Evolutionary conservation across 2,113 vertebrate genomes (phyloP).

Genomic region (Daphoenositta chrysoptera): DNA sequence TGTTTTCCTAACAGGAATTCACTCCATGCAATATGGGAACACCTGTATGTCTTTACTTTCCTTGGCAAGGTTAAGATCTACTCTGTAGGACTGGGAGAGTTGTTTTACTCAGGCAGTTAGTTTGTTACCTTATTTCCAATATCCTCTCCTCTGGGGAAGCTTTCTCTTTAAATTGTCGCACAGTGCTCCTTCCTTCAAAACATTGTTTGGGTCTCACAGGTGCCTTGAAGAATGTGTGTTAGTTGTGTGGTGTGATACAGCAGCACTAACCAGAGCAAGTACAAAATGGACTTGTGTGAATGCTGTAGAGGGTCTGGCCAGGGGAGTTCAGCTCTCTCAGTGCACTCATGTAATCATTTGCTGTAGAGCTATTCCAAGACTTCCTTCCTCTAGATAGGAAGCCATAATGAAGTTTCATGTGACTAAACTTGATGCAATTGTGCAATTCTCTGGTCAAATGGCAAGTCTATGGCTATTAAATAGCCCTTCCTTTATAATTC

Average conservation of each 20-base stretch:
- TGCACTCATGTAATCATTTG: neutral
- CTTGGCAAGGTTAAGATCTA: neutral
- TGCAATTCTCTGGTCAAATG: neutral
- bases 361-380: neutral
- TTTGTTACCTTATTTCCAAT: neutral
- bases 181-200: neutral
- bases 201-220: neutral
- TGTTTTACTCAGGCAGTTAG: neutral
- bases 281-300: neutral
- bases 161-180: neutral
- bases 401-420: neutral
- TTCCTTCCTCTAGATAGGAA: conserved; percentile 19
- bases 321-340: neutral
- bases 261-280: neutral
- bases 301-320: neutral
- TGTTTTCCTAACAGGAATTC: neutral
- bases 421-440: neutral
- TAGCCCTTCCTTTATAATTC: neutral
- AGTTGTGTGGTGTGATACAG: neutral
- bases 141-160: neutral
- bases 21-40: rapidly evolving
- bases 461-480: neutral
- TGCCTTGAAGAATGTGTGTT: neutral
- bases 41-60: neutral
- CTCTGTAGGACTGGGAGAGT: neutral